Percentiles rank a stretch among this genome's conserved stretches.
phyloP scores from a whole-genome alignment of 2,797 vertebrate species.

The Mus caroli region DNA sequence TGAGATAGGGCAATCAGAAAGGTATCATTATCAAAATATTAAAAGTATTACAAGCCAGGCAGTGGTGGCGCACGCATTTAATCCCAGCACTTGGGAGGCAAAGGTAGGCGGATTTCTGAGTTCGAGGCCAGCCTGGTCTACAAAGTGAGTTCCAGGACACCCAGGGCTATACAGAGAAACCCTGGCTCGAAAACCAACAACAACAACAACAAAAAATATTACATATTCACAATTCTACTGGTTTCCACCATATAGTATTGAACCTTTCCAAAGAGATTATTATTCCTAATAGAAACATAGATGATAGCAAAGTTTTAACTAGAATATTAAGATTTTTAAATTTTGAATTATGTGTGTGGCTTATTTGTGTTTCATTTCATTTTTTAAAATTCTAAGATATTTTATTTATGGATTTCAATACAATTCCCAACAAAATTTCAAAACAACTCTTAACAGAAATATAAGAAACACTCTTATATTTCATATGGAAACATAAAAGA shows the following conservation, averaged over 20 bases:
- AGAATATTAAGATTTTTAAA: not conserved
- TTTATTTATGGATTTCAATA: not conserved
- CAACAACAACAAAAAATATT: too few relatives aligned
- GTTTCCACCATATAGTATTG: not conserved
- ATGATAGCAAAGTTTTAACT: constrained; percentile 5
- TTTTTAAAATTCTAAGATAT: not conserved
- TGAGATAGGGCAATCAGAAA: not conserved
- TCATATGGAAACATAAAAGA: not conserved
- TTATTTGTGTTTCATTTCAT: not conserved
- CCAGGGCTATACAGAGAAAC: too few relatives aligned
- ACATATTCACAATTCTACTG: not conserved
- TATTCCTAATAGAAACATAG: not conserved
- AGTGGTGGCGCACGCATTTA: too few relatives aligned
- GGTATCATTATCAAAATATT: constrained; percentile 25
- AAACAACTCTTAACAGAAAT: not conserved
- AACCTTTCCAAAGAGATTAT: not conserved
- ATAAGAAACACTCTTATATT: not conserved
- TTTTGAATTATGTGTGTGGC: not conserved
- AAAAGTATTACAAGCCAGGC: not conserved
- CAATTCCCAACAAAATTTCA: too few relatives aligned
- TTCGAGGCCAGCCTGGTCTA: too few relatives aligned
- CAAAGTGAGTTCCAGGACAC: too few relatives aligned
- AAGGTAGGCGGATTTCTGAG: too few relatives aligned
- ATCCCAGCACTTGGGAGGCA: too few relatives aligned
- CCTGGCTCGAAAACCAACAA: too few relatives aligned